A percentile compares a stretch with the other conserved stretches of the same genome.
phyloP scores from a whole-genome alignment of 2,113 vertebrate genomes.

The Sarotherodon lohbergeri region DNA sequence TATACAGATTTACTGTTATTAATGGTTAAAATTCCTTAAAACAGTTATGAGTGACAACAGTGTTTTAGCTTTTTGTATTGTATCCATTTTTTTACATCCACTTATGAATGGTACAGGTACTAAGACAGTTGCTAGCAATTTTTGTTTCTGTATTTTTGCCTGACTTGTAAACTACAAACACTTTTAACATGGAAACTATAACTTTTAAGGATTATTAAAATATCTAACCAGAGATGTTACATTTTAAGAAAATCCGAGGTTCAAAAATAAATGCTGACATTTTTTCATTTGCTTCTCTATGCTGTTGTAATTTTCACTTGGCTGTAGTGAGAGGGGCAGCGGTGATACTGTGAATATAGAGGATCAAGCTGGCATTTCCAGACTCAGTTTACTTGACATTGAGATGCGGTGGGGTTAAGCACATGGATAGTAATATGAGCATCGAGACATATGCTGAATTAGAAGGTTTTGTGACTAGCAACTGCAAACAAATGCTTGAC shows the following conservation, averaged over 20 bases:
- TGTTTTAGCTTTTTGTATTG: background rate
- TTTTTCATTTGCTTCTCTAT: background rate
- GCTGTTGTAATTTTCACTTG: background rate
- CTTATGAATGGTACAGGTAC: no score
- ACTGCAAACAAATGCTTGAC: slow-evolving; percentile 59
- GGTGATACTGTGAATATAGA: background rate
- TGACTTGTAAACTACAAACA: background rate
- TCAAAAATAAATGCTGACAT: background rate
- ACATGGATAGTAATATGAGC: slow-evolving; percentile 51
- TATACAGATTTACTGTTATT: background rate
- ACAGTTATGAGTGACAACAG: background rate
- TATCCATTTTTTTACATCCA: background rate
- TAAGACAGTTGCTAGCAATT: no score
- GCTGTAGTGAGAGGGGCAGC: background rate
- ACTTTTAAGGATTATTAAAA: background rate
- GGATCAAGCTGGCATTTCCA: background rate
- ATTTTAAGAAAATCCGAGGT: background rate
- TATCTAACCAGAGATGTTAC: background rate
- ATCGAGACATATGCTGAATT: slow-evolving; percentile 45
- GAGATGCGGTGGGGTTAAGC: background rate
- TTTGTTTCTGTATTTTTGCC: background rate
- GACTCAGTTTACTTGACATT: background rate
- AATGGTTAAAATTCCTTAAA: background rate
- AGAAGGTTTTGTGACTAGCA: slow-evolving; percentile 46
- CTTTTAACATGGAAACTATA: background rate